A percentile compares a stretch with the other conserved stretches of the same genome.
Evolutionary conservation across 53 echinoderm and acorn worm genomes (phyloP).

Genomic region (Echinometra lucunter): DNA sequence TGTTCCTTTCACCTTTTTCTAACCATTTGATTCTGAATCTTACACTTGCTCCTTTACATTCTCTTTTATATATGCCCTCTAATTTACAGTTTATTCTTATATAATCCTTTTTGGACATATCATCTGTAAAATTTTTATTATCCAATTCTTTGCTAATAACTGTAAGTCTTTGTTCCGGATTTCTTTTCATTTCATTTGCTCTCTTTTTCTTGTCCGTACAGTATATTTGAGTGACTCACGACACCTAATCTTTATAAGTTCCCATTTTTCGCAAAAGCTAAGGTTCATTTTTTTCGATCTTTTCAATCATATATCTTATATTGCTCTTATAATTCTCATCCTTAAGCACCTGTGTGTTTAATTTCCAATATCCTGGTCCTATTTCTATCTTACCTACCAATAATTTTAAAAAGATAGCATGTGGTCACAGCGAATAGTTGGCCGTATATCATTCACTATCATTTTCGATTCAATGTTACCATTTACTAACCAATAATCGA

Average conservation of each 20-base stretch:
- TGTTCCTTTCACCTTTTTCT: not conserved
- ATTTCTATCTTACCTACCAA: not conserved
- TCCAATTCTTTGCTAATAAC: no score
- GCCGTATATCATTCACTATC: not conserved
- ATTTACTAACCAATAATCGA: no score
- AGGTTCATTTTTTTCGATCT: not conserved
- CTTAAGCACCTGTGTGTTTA: not conserved
- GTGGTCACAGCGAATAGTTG: not conserved
- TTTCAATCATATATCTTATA: not conserved
- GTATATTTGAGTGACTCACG: no score
- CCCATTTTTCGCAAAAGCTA: not conserved
- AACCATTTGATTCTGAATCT: no score
- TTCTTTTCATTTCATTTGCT: not conserved
- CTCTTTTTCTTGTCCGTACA: no score
- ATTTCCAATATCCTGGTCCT: slow-evolving; percentile 7
- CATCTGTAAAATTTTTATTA: no score
- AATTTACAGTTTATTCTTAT: no score
- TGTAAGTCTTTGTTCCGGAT: not conserved
- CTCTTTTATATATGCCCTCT: no score
- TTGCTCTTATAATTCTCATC: not conserved
- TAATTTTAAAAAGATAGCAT: no score
- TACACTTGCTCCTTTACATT: no score
- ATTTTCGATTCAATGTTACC: no score
- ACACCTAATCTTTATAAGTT: not conserved
- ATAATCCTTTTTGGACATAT: no score